Conservation (phyloP, 2,113 vertebrate genomes). For the Lamprotornis superbus region DNA sequence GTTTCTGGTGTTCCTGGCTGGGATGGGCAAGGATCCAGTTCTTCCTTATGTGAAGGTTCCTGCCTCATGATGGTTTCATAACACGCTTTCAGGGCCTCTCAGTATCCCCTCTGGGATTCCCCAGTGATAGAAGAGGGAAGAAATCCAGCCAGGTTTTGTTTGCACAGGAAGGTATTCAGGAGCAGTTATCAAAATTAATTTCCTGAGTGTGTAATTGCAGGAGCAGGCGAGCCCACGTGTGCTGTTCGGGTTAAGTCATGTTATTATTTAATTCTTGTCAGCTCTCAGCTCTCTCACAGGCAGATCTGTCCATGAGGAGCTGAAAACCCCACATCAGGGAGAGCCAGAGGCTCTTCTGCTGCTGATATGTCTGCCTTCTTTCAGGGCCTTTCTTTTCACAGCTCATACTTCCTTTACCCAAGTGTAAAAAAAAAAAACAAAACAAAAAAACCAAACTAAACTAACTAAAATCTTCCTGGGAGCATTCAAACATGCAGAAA, state of each 20-base stretch:
- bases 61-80: background rate
- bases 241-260: background rate
- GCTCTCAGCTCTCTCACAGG: background rate
- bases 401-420: background rate
- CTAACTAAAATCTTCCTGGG: background rate
- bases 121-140: background rate
- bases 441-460: background rate
- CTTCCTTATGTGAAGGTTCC: background rate
- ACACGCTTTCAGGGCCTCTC: background rate
- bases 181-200: background rate
- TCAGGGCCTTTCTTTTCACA: background rate
- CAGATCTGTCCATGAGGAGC: background rate
- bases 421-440: background rate
- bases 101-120: background rate
- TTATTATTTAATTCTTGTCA: background rate
- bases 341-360: background rate
- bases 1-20: fast-evolving
- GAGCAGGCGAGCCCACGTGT: fast-evolving
- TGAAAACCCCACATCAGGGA: background rate
- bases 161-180: background rate
- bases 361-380: background rate
- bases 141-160: background rate
- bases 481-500: background rate
- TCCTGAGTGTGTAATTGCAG: background rate
- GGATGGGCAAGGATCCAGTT: background rate